Base-by-base conservation (phyloP, 1,140 invertebrate genomes). In the Drosophila quadrilineata region DNA sequence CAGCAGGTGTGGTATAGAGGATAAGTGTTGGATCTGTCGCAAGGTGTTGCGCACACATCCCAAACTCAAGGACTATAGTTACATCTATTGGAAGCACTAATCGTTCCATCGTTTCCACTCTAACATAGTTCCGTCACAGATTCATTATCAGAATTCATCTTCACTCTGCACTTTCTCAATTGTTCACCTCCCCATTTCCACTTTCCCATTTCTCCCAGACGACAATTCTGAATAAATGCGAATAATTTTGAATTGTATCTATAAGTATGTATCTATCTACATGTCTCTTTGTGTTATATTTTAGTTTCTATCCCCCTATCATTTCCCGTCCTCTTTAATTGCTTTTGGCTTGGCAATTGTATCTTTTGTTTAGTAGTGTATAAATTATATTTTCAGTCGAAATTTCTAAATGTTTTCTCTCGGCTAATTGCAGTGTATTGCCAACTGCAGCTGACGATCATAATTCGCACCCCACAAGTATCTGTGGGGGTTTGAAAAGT, bases 11-110 rank as follows among this genome's bases (percentile, higher is more conserved):
- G 87, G 77, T 72, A 80, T 88, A 52, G 65, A 84, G 69, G 76
- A 88, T 87, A 88, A 88, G 76, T 88, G 87, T 70, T 88, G 86
- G 86, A 79, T 88, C n/a, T 88, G 87, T 64, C 87, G 87, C 64
- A 88, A 88, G 31, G 87, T 88, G 3, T 41, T 80, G 75, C 86
- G 86, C 46, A 75, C 77, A 66, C 87, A 88, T 80, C 87, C 87
- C 57, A 86, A 87, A 49, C 67, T 88, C 45, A 86, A 88, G 67
- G 86, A 88, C 45, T 88, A 88, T 59, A 80, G 64, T 46, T 88
- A 88, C 41, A 33, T 88, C 45, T 88, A 87, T 63, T 87, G 80
- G 80, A 53, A 71, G 76, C 86, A 79, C 33, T 88, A 65, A 67
- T 6, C 5, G 1, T n/a, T 9, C 12, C 10, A 19, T 16, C 3